Base-by-base conservation (phyloP, 2,113 vertebrate genomes). In the Hemibagrus wyckioides region DNA sequence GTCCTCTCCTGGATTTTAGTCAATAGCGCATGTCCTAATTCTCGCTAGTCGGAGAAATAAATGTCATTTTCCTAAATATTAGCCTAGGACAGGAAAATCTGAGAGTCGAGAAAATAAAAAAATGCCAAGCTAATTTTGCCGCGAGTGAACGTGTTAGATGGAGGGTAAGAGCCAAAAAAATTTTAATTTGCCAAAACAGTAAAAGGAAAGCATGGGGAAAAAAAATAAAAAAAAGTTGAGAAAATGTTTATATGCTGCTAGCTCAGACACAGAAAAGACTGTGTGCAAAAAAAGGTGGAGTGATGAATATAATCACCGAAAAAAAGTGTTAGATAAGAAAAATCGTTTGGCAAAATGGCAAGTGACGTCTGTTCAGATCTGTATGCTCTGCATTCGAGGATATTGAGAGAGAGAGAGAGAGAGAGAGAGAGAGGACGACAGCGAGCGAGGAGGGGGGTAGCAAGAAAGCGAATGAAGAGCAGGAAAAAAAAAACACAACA, bases 301-400 rank as follows among this genome's bases (percentile, higher is more conserved):
- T 52, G 92, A 93, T 91, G 80, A 83, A 83, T 90, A 87, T 93
- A 93, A 82, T 77, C 54, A 36, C 6, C 23, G 91, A 92, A 63
- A 93, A 93, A 93, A 88, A 80, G 88, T 93, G 56, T 59, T 59
- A 14, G 56, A 36, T 67, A 88, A 48, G 89, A 92, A 94, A 95
- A 95, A 93, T 92, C 36, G 85, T 91, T 94, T 94, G 93, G 94
- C 94, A 94, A 93, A 94, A 91, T 91, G 30, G 92, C 91, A 91
- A 92, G 94, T 93, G 94, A 94, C 94, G 92, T 93, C 93, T 91
- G 92, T 93, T 94, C 91, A 93, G 85, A 92, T 94, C 93, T 91
- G 90, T 87, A 88, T 87, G 90, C 93, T 93, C 94, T 93, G 92
- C 91, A 91, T 91, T 92, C 91, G 90, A 93, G 52, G 77, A 80